Conservation (phyloP, 2,113 vertebrate species). For the Falco punctatus region DNA sequence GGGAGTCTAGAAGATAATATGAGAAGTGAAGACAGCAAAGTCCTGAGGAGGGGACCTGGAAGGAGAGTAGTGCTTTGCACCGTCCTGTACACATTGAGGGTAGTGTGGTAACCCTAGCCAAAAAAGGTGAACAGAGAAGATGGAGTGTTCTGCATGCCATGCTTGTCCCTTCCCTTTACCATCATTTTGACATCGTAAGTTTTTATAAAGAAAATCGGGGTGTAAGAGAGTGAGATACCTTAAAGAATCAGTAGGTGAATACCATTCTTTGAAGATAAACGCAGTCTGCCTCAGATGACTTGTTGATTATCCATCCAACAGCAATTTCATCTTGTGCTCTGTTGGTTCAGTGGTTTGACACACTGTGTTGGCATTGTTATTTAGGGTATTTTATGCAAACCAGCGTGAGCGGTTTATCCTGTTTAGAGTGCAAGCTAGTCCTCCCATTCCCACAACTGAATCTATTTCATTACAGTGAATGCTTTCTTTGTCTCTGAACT, state of each 20-base stretch:
- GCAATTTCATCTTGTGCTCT: conserved; percentile 12
- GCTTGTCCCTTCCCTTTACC: neutral
- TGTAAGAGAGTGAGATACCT: neutral
- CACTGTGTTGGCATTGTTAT: conserved; percentile 3
- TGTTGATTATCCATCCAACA: conserved; percentile 7
- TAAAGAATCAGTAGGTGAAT: neutral
- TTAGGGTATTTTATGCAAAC: conserved; percentile 23
- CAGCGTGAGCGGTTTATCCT: conserved; percentile 47
- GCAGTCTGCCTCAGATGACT: neutral
- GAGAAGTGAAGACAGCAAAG: neutral
- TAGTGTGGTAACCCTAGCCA: neutral
- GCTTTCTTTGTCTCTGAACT: neutral
- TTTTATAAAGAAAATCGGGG: neutral
- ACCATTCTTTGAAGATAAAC: neutral
- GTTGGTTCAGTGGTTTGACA: conserved; percentile 27
- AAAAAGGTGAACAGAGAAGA: neutral
- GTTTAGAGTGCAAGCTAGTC: conserved; percentile 5
- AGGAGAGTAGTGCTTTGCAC: neutral
- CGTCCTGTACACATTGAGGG: neutral
- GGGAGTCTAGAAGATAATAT: neutral
- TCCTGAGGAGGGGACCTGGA: neutral
- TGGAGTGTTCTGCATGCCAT: neutral
- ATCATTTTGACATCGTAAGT: neutral
- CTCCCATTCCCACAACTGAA: neutral
- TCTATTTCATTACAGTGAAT: neutral